Evolutionary conservation across 2,797 vertebrate genomes (phyloP).

Genomic region (Cuniculus paca): DNA sequence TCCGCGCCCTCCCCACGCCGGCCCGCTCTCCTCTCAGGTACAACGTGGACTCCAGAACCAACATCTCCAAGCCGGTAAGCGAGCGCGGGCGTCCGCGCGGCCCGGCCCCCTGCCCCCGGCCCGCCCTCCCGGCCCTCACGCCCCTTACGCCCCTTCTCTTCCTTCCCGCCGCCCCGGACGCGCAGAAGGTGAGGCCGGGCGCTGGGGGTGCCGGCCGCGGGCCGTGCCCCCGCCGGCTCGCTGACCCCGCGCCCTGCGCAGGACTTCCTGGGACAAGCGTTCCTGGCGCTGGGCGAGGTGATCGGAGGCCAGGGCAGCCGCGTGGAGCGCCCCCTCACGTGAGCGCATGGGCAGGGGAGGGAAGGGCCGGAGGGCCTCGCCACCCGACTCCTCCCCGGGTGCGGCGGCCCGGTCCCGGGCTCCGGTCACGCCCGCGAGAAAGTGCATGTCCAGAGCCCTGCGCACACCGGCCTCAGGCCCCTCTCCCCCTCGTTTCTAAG

Average conservation of each 20-base stretch:
- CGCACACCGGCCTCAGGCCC: background rate
- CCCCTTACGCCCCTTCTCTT: constrained; percentile 69
- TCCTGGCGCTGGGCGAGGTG: constrained; percentile 97
- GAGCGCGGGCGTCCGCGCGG: background rate
- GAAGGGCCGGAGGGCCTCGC: background rate
- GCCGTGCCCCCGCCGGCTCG: background rate
- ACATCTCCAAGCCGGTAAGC: constrained; percentile 97
- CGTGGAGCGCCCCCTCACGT: constrained; percentile 95
- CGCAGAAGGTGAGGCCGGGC: constrained; percentile 86
- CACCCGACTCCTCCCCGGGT: background rate
- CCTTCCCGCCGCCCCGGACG: constrained; percentile 58
- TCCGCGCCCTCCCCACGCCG: background rate
- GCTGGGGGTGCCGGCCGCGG: background rate
- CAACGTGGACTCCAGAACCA: constrained; percentile 97
- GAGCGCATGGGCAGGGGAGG: constrained; percentile 84
- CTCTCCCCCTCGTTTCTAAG: constrained; percentile 17
- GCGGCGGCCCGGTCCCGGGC: background rate
- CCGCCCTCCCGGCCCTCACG: background rate
- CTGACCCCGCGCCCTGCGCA: constrained; percentile 78
- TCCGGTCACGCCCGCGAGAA: background rate
- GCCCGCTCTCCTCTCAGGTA: constrained; percentile 90
- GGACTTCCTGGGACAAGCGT: constrained; percentile 98
- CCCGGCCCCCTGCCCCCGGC: background rate
- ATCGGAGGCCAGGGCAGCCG: constrained; percentile 96
- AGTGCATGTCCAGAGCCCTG: background rate